These are phyloP conservation scores for Smittia aterrima DNA, from an alignment of 2,888 invertebrate genomes.

Conservation along the genomic window DNA sequence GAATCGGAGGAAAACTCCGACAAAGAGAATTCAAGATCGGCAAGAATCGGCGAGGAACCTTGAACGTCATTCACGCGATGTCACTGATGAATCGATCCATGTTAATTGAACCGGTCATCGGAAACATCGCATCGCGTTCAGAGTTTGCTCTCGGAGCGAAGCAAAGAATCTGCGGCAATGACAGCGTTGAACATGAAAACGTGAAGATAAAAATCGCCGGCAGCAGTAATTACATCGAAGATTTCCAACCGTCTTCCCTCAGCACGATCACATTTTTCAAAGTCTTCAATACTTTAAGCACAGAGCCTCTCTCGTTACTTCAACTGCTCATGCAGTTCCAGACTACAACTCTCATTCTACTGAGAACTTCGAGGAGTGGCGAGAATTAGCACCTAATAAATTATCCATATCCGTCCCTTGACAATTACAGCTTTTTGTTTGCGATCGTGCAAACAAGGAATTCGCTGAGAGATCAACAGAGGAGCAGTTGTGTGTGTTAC, in stretches of 20 bases:
- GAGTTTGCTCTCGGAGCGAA: background rate
- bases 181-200: background rate
- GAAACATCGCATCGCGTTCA: no score
- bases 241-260: background rate
- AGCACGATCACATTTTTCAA: background rate
- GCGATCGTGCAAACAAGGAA: background rate
- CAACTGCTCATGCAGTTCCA: no score
- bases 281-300: no score
- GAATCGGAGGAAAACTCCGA: background rate
- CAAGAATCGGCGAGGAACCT: background rate
- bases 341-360: no score
- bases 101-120: background rate
- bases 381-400: no score
- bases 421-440: background rate
- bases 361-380: no score
- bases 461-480: background rate
- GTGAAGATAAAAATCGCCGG: slow-evolving; percentile 1
- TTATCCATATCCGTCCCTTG: background rate
- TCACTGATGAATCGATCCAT: background rate
- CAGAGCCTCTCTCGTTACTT: no score
- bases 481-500: background rate
- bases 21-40: background rate
- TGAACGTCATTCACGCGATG: background rate
- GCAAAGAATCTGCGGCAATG: background rate
- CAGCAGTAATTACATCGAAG: background rate